phyloP scores from a whole-genome alignment of 2,888 invertebrate species.

The Lasioglossum zephyrum region DNA sequence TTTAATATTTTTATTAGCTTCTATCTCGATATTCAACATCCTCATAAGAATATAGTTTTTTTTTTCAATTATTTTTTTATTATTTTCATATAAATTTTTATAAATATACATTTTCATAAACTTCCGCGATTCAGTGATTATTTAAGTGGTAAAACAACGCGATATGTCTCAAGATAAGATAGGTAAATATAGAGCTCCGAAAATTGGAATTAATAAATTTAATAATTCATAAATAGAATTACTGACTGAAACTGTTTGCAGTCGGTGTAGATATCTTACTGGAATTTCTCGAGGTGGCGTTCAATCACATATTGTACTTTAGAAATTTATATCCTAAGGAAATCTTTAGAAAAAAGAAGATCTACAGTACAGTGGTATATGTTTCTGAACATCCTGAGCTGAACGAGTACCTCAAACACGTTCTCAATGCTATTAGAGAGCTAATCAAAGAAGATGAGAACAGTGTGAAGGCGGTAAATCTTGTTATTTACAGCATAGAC shows the following conservation, averaged over 20 bases:
- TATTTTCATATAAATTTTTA: not conserved
- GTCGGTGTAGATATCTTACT: conserved; percentile 86
- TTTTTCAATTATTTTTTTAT: not conserved
- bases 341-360: conserved; percentile 87
- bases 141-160: not conserved
- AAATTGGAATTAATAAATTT: not conserved
- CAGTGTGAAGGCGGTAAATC: conserved; percentile 85
- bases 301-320: conserved; percentile 87
- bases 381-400: conserved; percentile 88
- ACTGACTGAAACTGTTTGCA: conserved; percentile 54
- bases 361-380: conserved; percentile 87
- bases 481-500: conserved; percentile 85
- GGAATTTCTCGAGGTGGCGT: conserved; percentile 88
- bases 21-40: not conserved
- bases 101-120: not conserved
- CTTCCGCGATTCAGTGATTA: not conserved
- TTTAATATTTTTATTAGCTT: not conserved
- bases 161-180: conserved; percentile 71
- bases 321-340: conserved; percentile 88
- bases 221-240: not conserved
- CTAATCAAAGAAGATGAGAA: conserved; percentile 85
- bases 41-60: not conserved
- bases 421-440: conserved; percentile 73
- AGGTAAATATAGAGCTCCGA: conserved; percentile 57
- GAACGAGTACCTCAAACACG: conserved; percentile 85